A percentile compares a stretch with the other conserved stretches of the same genome.
These are phyloP conservation scores for Tyrannus savana DNA, from an alignment of 2,113 vertebrate genomes.

Conservation along the genomic window DNA sequence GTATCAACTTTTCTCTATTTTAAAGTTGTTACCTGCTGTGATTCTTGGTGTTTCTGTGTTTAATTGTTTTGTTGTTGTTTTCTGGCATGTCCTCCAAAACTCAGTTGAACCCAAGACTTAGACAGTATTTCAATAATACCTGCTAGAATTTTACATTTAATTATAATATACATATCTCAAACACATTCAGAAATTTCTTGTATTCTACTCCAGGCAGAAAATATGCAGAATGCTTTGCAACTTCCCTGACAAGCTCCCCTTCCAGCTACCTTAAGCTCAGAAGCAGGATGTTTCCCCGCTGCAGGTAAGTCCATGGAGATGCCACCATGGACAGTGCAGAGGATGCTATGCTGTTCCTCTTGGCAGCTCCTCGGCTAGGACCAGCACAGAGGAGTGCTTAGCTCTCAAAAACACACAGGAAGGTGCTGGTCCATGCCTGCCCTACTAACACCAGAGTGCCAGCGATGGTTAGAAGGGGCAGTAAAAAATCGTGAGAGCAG, in stretches of 20 bases:
- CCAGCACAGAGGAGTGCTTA: neutral
- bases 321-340: neutral
- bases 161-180: neutral
- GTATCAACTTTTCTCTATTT: neutral
- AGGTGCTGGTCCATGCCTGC: accelerated
- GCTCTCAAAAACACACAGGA: neutral
- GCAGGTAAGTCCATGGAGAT: neutral
- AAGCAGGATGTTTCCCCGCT: accelerated
- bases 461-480: neutral
- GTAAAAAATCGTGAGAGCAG: neutral
- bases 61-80: neutral
- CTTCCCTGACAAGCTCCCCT: neutral
- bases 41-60: neutral
- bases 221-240: neutral
- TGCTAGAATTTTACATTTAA: neutral
- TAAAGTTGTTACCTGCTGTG: neutral
- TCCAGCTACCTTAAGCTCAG: neutral
- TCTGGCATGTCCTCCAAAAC: neutral
- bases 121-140: neutral
- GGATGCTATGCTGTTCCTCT: neutral
- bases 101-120: neutral
- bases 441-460: neutral
- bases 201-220: neutral
- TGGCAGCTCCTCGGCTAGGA: accelerated
- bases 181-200: neutral